Percentiles rank a stretch among this genome's conserved stretches.
Conservation (phyloP, 2,888 invertebrate genomes). For the Blastobasis adustella region DNA sequence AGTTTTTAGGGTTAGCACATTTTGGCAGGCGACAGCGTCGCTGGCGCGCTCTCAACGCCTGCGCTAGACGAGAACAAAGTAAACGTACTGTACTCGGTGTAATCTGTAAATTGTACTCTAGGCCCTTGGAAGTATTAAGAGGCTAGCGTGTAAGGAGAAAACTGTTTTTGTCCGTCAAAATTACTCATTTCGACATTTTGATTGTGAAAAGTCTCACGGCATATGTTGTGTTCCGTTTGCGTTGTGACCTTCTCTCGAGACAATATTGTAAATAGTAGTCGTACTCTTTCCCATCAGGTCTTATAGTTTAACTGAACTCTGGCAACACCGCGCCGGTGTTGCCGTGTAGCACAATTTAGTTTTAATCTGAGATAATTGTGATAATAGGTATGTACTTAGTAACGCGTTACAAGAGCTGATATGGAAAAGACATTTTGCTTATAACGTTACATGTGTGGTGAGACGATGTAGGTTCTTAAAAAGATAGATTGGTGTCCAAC, state of each 20-base stretch:
- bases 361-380: conserved; percentile 58
- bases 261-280: conserved; percentile 48
- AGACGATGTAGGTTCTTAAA: conserved; percentile 63
- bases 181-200: background rate
- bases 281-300: conserved; percentile 69
- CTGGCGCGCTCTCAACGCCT: conserved; percentile 7
- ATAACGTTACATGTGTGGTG: conserved; percentile 74
- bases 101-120: conserved; percentile 2
- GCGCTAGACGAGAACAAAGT: conserved; percentile 1
- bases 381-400: conserved; percentile 62
- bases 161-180: background rate
- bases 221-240: conserved; percentile 60
- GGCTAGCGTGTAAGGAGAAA: conserved; percentile 5
- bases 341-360: conserved; percentile 63
- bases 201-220: conserved; percentile 57
- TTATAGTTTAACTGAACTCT: conserved; percentile 31
- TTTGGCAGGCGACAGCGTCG: conserved; percentile 27
- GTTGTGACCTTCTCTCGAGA: conserved; percentile 20
- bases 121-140: background rate
- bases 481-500: conserved; percentile 15
- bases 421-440: conserved; percentile 46
- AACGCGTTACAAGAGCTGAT: conserved; percentile 16
- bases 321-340: conserved; percentile 37
- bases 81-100: background rate
- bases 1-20: conserved; percentile 28